Evolutionary conservation across 2,113 vertebrate genomes (phyloP), one percentile per base, ranked within the genome.

Genomic region (Tylochromis polylepis): DNA sequence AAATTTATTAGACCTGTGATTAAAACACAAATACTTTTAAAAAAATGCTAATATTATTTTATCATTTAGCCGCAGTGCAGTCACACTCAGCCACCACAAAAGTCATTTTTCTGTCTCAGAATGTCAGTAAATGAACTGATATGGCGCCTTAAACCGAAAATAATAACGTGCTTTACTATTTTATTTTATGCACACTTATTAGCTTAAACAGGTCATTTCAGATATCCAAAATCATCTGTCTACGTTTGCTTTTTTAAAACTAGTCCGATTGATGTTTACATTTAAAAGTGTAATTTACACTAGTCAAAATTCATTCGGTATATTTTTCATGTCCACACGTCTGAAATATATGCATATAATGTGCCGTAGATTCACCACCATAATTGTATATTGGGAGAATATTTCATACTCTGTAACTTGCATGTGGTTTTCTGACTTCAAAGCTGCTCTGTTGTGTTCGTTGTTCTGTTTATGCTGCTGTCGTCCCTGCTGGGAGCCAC

Each of bases 381-480:
- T 16, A n/a, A 43, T 0, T 15, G 12, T 24, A 10, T 0, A 43
- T 38, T 43, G 12, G 38, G 36, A 38, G 38, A 4, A 0, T 16
- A 43, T 16, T 16, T 24, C 0, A 2, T 43, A 22, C 65, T 70
- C 38, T 24, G 12, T 46, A 11, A 16, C 14, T 16, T 46, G 12
- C 5, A 15, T 15, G 2, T 1, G 5, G 43, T 4, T 46, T 46
- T 12, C 41, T 5, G 2, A 41, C 36, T 38, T 38, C 60, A 67
- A 14, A 67, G 62, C 12, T 70, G 16, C 38, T 24, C 8, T 5
- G 0, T 3, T 34, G 29, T 62, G 31, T 72, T 46, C 3, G 1
- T 46, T 16, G n/a, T 70, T 43, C 16, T 0, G 16, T 34, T 62
- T 20, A 18, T 60, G 59, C 4, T 27, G 58, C 57, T 5, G 58